Evolutionary conservation across 2,888 invertebrate genomes (phyloP).

Genomic region (Muschampia plurimacula): DNA sequence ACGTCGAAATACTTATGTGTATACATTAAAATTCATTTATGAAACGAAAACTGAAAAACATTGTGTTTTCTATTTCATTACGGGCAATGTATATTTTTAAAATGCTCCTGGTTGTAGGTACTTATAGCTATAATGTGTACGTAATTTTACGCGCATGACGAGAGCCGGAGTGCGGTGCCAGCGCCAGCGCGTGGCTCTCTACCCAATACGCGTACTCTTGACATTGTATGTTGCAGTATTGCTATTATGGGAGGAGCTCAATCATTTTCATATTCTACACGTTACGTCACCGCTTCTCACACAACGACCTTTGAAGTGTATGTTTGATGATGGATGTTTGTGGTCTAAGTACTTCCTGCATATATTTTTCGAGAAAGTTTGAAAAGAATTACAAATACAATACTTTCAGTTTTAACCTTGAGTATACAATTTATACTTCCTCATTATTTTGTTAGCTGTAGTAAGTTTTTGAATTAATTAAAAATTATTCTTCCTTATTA

Average conservation of each 20-base stretch:
- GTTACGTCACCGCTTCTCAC: constrained; percentile 59
- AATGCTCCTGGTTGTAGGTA: constrained; percentile 19
- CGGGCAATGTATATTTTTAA: constrained; percentile 41
- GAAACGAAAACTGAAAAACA: neutral
- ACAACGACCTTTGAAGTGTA: constrained; percentile 39
- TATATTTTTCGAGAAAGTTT: constrained; percentile 17
- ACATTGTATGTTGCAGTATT: constrained; percentile 63
- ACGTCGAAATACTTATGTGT: neutral
- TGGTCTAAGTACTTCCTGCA: constrained; percentile 34
- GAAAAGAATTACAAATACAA: neutral
- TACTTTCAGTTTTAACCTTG: neutral
- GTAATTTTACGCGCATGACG: constrained; percentile 44
- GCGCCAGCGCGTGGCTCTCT: constrained; percentile 26
- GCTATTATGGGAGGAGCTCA: constrained; percentile 58
- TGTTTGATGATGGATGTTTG: constrained; percentile 31
- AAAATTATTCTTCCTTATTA: no score
- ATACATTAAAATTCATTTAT: constrained; percentile 1
- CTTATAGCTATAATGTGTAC: constrained; percentile 15
- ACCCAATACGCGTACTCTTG: constrained; percentile 69
- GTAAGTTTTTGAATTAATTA: no score
- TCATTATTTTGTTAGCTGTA: neutral
- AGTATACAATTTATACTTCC: neutral
- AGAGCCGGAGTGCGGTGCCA: constrained; percentile 30
- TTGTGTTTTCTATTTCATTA: constrained; percentile 11
- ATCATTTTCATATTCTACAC: constrained; percentile 60